Percentiles rank a stretch among this genome's conserved stretches.
phyloP scores from a whole-genome alignment of 1,140 invertebrate species.

The Atta texana region DNA sequence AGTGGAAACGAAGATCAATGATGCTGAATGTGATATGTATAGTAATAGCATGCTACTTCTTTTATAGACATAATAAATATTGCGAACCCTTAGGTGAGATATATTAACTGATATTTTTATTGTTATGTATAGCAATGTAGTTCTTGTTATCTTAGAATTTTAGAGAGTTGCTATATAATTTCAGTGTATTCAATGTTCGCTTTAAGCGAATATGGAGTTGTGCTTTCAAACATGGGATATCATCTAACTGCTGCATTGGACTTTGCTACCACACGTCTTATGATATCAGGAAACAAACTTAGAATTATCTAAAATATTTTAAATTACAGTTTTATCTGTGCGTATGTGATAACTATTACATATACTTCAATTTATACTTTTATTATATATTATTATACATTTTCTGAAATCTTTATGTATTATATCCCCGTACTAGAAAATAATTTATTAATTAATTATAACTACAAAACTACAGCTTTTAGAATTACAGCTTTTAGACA shows the following conservation, averaged over 20 bases:
- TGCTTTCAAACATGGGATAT: constrained; percentile 97
- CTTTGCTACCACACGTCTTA: constrained; percentile 88
- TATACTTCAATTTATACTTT: constrained; percentile 11
- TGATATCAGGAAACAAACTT: constrained; percentile 83
- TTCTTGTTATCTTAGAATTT: constrained; percentile 47
- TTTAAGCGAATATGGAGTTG: constrained; percentile 96
- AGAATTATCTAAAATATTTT: constrained; percentile 79
- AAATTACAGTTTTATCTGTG: background rate
- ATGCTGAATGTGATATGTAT: constrained; percentile 92
- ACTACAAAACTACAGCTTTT: constrained; percentile 3
- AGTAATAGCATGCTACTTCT: constrained; percentile 94
- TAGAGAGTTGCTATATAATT: constrained; percentile 73
- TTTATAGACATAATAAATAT: constrained; percentile 95
- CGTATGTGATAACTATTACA: constrained; percentile 22
- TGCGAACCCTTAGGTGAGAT: constrained; percentile 96
- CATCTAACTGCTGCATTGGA: constrained; percentile 96
- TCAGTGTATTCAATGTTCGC: constrained; percentile 98
- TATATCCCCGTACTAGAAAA: background rate
- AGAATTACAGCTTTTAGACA: background rate
- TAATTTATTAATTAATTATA: constrained; percentile 29
- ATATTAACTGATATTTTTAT: constrained; percentile 2
- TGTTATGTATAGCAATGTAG: background rate
- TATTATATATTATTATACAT: constrained; percentile 44
- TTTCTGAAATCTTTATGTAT: background rate
- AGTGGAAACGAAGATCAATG: constrained; percentile 91